Evolutionary conservation across 2,797 vertebrate genomes (phyloP), one percentile per base, ranked within the genome.

Genomic region (Hirundo rustica): DNA sequence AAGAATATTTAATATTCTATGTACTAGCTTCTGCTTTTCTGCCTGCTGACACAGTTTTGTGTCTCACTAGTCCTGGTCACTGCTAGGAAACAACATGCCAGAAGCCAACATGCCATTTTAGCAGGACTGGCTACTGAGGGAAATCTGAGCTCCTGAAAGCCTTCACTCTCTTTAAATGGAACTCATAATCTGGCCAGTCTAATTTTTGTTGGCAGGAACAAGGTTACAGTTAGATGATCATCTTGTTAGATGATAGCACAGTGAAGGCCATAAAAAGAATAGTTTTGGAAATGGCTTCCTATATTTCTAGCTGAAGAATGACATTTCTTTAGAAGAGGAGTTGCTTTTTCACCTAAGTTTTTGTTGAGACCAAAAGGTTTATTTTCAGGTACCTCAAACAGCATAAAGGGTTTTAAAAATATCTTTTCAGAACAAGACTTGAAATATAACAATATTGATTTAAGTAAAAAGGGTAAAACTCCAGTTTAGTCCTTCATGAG

Each of bases 321-420:
- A n/a, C 4, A 19, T 79, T 78, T 95, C 61, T 53, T 75, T n/a
- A 74, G 67, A 44, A 87, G 66, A 64, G n/a, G 57, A 74, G 29
- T 78, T 71, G 7, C 67, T 95, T 84, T 93, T 78, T 94, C 70
- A 77, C 38, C 64, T 78, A 77, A 77, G 32, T 87, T 90, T 94
- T 77, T 13, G 3, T 20, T 83, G 34, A 73, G 74, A 79, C 32
- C 32, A 77, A 61, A 88, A 96, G 77, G 95, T 96, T 95, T 91
- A 72, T 89, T 73, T 77, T 66, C 36, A 80, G 44, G 85, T 88
- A 88, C 60, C 64, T 81, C 70, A 89, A 87, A 85, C 15, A 92
- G 58, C 16, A 7, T 92, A 95, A 97, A 92, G 93, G 34, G 34
- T 92, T 95, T 92, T 95, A 94, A 96, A 97, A 96, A 94, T 94